Conservation (phyloP, 2,797 vertebrate species). For the Odontamblyopus rebecca region DNA sequence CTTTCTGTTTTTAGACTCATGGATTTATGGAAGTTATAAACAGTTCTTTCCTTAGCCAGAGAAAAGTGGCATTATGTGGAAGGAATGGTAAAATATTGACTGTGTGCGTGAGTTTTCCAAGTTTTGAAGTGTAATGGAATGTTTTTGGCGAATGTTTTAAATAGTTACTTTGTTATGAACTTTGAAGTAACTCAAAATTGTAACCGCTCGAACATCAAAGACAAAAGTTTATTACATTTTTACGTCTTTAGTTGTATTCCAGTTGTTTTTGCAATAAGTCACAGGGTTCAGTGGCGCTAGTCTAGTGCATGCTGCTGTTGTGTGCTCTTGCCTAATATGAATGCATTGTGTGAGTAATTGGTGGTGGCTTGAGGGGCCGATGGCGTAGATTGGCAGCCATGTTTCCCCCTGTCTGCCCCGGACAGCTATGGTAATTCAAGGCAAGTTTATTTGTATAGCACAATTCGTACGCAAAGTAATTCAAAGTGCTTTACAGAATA, state of each 20-base stretch:
- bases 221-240: not conserved
- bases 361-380: no score
- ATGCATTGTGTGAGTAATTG: no score
- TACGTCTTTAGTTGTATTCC: not conserved
- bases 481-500: no score
- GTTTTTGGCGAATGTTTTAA: not conserved
- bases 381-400: no score
- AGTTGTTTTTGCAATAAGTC: no score
- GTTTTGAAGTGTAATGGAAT: not conserved
- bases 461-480: no score
- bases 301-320: not conserved
- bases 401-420: no score
- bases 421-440: no score
- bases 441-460: no score
- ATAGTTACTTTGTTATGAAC: not conserved
- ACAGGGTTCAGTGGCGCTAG: not conserved
- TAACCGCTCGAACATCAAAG: not conserved
- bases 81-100: not conserved
- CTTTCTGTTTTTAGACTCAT: slow-evolving; percentile 25
- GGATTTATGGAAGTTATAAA: slow-evolving; percentile 3
- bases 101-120: not conserved
- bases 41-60: not conserved
- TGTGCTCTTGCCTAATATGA: no score
- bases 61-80: not conserved
- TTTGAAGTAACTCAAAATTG: not conserved